phyloP scores from a whole-genome alignment of 2,797 vertebrate species.

The Otus scops region DNA sequence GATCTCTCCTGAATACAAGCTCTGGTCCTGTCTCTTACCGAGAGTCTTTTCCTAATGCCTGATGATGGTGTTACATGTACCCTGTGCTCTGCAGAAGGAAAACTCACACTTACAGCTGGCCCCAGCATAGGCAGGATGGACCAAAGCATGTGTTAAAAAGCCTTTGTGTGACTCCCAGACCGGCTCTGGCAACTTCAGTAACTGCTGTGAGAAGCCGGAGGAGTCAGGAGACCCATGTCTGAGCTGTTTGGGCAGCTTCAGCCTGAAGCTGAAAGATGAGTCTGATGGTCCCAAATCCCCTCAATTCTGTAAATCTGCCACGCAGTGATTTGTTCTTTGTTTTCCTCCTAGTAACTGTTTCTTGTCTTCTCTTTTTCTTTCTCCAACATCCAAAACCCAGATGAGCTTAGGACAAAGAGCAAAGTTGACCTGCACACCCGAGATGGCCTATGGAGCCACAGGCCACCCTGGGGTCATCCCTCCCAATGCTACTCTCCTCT shows the following conservation, averaged over 20 bases:
- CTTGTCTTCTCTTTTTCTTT: constrained; percentile 50
- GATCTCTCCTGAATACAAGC: background rate
- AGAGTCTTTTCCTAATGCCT: background rate
- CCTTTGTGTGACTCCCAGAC: background rate
- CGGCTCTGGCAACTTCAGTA: background rate
- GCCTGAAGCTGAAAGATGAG: background rate
- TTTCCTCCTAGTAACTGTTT: constrained; percentile 7
- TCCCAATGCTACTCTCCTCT: constrained; percentile 95
- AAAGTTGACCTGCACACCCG: constrained; percentile 96
- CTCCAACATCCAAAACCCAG: constrained; percentile 68
- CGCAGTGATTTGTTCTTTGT: background rate
- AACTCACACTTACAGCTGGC: background rate
- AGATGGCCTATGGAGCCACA: constrained; percentile 93
- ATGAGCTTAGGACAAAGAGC: constrained; percentile 98
- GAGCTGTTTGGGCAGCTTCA: background rate
- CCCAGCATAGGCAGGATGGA: background rate
- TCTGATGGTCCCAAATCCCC: background rate
- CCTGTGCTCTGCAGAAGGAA: fast-evolving
- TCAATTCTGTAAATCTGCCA: background rate
- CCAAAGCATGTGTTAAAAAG: background rate
- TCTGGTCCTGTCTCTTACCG: background rate
- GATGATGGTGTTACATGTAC: background rate
- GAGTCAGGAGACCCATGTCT: background rate
- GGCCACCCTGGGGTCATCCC: constrained; percentile 98
- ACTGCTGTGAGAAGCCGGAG: background rate